Conservation (phyloP, 1,140 invertebrate genomes). For the Maniola jurtina region DNA sequence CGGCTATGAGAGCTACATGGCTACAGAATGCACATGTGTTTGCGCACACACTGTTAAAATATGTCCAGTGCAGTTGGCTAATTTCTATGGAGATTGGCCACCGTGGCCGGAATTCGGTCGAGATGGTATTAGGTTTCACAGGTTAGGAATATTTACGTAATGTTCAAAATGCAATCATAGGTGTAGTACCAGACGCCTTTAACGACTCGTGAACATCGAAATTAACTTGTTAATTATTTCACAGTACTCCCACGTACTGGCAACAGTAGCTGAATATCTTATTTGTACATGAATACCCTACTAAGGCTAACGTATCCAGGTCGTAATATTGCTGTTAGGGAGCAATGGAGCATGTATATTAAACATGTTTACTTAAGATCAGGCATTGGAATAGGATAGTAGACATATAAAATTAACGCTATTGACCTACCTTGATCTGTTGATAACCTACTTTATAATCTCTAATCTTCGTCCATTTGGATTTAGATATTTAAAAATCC, state of each 20-base stretch:
- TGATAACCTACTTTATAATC: too few relatives aligned
- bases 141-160: background rate
- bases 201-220: constrained; percentile 18
- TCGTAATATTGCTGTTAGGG: background rate
- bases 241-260: constrained; percentile 5
- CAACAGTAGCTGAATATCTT: constrained; percentile 18
- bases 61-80: too few relatives aligned
- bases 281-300: constrained; percentile 17
- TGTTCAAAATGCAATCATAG: constrained; percentile 9
- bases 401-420: too few relatives aligned
- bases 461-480: too few relatives aligned
- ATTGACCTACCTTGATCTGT: too few relatives aligned
- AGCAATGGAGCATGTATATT: background rate
- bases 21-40: too few relatives aligned
- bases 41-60: too few relatives aligned
- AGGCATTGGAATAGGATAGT: too few relatives aligned
- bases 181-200: background rate
- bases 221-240: constrained; percentile 28
- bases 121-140: background rate
- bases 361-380: too few relatives aligned
- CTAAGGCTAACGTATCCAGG: background rate
- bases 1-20: too few relatives aligned
- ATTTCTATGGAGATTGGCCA: too few relatives aligned
- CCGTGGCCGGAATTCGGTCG: background rate
- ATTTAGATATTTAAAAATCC: too few relatives aligned